Evolutionary conservation across 2,113 vertebrate species (phyloP).

Genomic region (Vidua macroura): DNA sequence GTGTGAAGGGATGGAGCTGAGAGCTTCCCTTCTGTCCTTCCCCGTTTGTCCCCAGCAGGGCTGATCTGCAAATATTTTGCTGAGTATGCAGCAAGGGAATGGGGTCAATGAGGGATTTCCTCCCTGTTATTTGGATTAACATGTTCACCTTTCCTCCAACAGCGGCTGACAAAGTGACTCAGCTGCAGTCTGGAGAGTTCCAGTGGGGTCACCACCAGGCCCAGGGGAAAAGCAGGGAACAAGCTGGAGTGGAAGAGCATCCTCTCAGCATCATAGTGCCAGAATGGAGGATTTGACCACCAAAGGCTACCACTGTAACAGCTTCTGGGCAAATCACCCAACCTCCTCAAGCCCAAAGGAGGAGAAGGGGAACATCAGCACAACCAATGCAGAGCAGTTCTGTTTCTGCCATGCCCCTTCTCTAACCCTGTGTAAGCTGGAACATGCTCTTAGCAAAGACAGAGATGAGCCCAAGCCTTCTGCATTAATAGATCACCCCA

Average conservation of each 20-base stretch:
- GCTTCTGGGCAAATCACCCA: conserved; percentile 32
- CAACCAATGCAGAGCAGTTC: neutral
- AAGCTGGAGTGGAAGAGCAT: conserved; percentile 60
- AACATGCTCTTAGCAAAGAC: neutral
- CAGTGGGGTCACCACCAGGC: conserved; percentile 44
- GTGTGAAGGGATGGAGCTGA: neutral
- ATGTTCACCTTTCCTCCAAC: neutral
- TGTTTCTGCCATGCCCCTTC: neutral
- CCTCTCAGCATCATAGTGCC: neutral
- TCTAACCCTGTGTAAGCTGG: neutral
- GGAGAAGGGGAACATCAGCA: neutral
- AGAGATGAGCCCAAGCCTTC: neutral
- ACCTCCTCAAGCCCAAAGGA: conserved; percentile 36
- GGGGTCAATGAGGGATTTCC: neutral
- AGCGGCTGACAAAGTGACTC: conserved; percentile 49
- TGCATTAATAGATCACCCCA: neutral
- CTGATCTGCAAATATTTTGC: neutral
- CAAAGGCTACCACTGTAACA: conserved; percentile 46
- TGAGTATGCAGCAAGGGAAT: neutral
- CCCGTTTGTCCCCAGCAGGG: neutral
- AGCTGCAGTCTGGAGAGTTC: conserved; percentile 8
- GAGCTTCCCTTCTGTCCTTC: neutral
- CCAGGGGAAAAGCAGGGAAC: conserved; percentile 49
- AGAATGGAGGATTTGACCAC: neutral
- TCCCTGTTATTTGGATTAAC: neutral